Evolutionary conservation across 2,888 invertebrate genomes (phyloP), one percentile per base, ranked within the genome.

Genomic region (Ceraclea dissimilis): DNA sequence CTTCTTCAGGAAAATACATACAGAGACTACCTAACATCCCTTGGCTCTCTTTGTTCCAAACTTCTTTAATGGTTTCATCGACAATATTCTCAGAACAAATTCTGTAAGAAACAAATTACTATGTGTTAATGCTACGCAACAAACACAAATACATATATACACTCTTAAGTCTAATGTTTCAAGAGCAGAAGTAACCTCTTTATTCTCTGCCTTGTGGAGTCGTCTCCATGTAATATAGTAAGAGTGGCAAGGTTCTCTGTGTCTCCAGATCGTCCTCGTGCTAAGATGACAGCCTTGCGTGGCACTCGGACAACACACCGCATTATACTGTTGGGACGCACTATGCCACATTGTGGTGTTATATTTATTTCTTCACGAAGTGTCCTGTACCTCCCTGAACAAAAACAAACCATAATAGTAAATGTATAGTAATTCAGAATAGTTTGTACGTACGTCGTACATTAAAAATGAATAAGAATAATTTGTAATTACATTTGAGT

Each of bases 321-420:
- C 26, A 55, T 17, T 13, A 50, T 26, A n/a, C 20, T 48, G 2
- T 56, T 60, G 1, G 57, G 50, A 8, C 20, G 17, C 2, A 62
- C 34, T 16, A 62, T 43, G 8, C 33, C 54, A 13, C 57, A 31
- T 2, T 34, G 43, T 1, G 62, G 62, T 5, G 46, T 49, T 21
- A 62, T 58, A 18, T 46, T 26, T 16, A 58, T 58, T 20, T 62
- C 60, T 2, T 49, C 51, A 18, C 43, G 46, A 21, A 62, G 51
- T 16, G 33, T 55, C 5, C 62, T 53, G 43, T 62, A 62, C 34
- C 60, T 62, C 62, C 62, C 62, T 62, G 51, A 33, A 50, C 2
- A 33, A 50, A 18, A 10, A 10, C 26, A 26, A 26, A 26, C 10
- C 26, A 6, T 10, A 26, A 26, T 6, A 26, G 10, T 26, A 26